Percentiles rank a stretch among this genome's conserved stretches.
Evolutionary conservation across 2,113 vertebrate genomes (phyloP).

Genomic region (Edolisoma coerulescens): DNA sequence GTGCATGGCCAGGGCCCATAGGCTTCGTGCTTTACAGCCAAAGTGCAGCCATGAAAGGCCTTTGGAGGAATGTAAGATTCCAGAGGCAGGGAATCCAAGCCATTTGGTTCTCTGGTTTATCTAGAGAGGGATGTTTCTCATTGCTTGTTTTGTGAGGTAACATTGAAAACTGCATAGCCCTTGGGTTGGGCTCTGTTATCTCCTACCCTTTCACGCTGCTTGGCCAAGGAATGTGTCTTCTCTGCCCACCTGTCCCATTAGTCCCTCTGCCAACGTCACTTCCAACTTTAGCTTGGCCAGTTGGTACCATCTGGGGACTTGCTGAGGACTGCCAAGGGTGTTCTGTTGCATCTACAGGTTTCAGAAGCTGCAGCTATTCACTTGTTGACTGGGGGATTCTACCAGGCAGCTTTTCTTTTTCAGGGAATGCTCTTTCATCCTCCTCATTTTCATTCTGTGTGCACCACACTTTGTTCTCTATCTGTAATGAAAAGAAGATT

Average conservation of each 20-base stretch:
- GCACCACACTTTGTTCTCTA: constrained; percentile 17
- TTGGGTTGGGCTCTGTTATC: rapidly evolving
- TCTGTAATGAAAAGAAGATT: constrained; percentile 37
- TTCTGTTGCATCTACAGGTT: neutral
- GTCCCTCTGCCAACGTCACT: neutral
- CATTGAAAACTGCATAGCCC: neutral
- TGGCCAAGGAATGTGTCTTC: neutral
- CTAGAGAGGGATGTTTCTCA: neutral
- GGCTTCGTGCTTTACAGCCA: neutral
- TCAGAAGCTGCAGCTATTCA: neutral
- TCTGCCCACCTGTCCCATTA: neutral
- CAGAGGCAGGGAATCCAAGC: neutral
- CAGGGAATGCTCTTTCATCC: constrained; percentile 2
- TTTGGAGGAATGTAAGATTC: neutral
- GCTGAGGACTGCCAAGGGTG: neutral
- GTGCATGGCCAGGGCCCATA: rapidly evolving
- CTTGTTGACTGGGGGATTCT: neutral
- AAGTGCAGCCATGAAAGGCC: neutral
- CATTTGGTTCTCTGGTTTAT: neutral
- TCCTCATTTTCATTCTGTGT: constrained; percentile 51
- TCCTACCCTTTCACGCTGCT: neutral
- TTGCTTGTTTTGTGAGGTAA: neutral
- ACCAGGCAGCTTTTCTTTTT: constrained; percentile 7
- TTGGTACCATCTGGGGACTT: neutral
- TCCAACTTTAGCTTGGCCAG: neutral